phyloP scores from a whole-genome alignment of 2,113 vertebrate species.

The Nothobranchius kuhntae region DNA sequence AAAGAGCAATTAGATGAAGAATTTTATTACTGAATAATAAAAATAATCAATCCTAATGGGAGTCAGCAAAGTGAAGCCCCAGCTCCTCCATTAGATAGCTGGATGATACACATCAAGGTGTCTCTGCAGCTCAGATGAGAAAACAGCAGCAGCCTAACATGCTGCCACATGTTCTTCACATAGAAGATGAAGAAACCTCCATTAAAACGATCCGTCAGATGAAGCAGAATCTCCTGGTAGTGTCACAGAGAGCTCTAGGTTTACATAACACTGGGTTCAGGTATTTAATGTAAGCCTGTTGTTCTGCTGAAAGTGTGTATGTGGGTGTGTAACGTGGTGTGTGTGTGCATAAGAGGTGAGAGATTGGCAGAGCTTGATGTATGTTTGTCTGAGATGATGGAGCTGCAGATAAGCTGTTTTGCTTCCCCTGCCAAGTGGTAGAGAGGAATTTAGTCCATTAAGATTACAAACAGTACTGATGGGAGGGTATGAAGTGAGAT shows the following conservation, averaged over 20 bases:
- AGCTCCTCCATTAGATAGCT: no score
- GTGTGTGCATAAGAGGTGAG: constrained; percentile 5
- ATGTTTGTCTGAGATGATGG: constrained; percentile 17
- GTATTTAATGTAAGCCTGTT: not conserved
- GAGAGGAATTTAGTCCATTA: constrained; percentile 36
- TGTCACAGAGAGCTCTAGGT: constrained; percentile 10
- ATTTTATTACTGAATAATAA: no score
- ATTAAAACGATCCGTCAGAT: not conserved
- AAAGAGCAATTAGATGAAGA: no score
- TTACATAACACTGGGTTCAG: constrained; percentile 5
- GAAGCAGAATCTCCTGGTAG: constrained; percentile 15
- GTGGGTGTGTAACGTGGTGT: constrained; percentile 7
- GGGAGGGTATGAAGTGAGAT: constrained; percentile 29
- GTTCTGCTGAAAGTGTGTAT: constrained; percentile 9
- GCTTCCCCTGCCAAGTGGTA: constrained; percentile 23
- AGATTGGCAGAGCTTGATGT: constrained; percentile 11
- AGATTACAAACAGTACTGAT: constrained; percentile 38
- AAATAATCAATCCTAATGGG: no score
- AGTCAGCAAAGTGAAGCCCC: no score
- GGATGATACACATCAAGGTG: not conserved
- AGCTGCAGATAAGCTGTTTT: constrained; percentile 25
- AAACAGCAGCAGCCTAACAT: not conserved
- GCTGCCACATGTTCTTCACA: not conserved
- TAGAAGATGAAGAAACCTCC: not conserved
- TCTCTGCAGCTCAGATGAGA: not conserved